Base-by-base conservation (phyloP, 2,797 vertebrate species). In the Crenuchus spilurus region DNA sequence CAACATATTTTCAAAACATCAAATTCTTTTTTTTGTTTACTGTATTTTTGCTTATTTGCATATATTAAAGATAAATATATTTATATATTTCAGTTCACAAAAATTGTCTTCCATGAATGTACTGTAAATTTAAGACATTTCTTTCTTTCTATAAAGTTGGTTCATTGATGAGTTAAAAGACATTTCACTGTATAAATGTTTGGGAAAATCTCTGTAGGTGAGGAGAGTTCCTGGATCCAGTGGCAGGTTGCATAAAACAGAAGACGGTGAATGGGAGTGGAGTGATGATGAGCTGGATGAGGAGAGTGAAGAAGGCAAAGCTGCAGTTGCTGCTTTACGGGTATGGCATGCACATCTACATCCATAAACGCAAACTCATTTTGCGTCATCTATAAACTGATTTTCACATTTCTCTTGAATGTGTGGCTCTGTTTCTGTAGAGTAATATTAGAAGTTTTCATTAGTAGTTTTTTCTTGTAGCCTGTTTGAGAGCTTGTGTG, bases 241-340 rank as follows among this genome's bases (percentile, higher is more conserved):
- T 0, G 96, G 97, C 11, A 95, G 96, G 58, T 94, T 99, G 64
- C 96, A 99, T 82, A 99, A 98, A 89, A 99, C 97, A 0, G 96
- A 97, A 86, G 97, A 98, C 1, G 97, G 97, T 0, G 96, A 92
- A 35, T 94, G 93, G 93, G 98, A 99, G 82, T 99, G 98, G 97
- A 99, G 98, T 1, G 98, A 99, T 13, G 97, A 99, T 0, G 97
- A 99, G 74, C 89, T 99, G 82, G 98, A 99, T 31, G 96, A 97
- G 85, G 97, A 99, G 89, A 99, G 97, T 0, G 97, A 99, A 86
- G 98, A 99, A 86, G 98, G 98, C 39, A 98, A 92, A 91, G 97
- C 97, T 31, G 97, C 98, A 0, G 94, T 98, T 72, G 93, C 94
- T 77, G 96, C 95, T 81, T 93, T 98, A 87, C 92, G 98, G 94